These are phyloP conservation scores for Helogale parvula DNA, from an alignment of 2,113 vertebrate genomes.

Conservation along the genomic window DNA sequence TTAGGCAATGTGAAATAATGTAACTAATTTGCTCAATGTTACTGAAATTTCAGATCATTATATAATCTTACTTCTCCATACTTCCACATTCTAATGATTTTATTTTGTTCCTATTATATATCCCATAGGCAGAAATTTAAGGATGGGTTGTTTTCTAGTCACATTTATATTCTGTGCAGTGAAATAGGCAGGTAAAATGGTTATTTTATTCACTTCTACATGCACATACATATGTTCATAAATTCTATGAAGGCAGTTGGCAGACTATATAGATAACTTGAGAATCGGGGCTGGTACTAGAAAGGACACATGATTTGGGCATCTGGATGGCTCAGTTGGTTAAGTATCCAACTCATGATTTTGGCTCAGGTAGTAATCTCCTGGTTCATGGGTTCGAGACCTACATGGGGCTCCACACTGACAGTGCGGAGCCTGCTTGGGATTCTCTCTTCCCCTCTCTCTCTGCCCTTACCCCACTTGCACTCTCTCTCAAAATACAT, in stretches of 20 bases:
- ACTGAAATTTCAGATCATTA: neutral
- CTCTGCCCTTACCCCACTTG: too few species aligned
- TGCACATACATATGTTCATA: neutral
- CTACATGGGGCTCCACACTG: too few species aligned
- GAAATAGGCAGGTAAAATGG: neutral
- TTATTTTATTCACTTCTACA: neutral
- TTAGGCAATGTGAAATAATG: conserved; percentile 42
- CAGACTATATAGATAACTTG: neutral
- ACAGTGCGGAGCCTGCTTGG: too few species aligned
- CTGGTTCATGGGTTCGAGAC: too few species aligned
- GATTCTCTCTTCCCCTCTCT: too few species aligned
- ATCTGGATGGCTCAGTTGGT: too few species aligned
- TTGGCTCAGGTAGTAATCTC: too few species aligned
- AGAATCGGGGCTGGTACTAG: neutral
- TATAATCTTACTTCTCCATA: neutral
- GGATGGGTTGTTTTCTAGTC: neutral
- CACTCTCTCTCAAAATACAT: too few species aligned
- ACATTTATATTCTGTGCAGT: neutral
- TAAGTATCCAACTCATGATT: too few species aligned
- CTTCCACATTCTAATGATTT: neutral
- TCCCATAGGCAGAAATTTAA: neutral
- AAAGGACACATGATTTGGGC: neutral
- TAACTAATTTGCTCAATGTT: neutral
- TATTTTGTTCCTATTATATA: neutral
- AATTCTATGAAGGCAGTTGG: neutral